Evolutionary conservation across 2,797 vertebrate genomes (phyloP), one percentile per base, ranked within the genome.

Genomic region (Notamacropus eugenii): DNA sequence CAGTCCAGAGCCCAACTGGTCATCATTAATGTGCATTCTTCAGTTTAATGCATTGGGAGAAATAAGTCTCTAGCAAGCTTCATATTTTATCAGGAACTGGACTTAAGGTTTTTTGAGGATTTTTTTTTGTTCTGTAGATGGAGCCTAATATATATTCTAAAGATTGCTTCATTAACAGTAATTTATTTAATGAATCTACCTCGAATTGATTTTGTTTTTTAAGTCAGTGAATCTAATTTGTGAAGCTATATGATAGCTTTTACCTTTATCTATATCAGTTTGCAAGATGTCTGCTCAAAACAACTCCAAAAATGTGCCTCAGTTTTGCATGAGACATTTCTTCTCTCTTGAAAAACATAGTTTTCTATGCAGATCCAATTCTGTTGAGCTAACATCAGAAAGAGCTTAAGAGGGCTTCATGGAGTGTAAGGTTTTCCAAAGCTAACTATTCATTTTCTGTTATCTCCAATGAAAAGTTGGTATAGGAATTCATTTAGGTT

Each of bases 301-400:
- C 74, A 90, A 90, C 54, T 93, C 9, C 46, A 87, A 55, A 95
- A 92, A 96, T 62, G 0, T 28, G 55, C 92, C 82, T 94, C 91
- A 40, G 2, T 93, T 96, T 96, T 82, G 13, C 94, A 50, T 93
- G 96, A 97, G 95, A 29, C 24, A 13, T 3, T 1, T 50, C 54
- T 95, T 94, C 6, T 4, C 93, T 46, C 40, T 57, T 96, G 40
- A 27, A 94, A 92, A 92, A 34, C n/a, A 27, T 12, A 40, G 56
- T 87, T 96, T 55, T 94, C 93, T 54, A 52, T 93, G 74, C 22
- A 27, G 22, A 87, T 87, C 40, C 40, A 50, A 5, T 40, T 40
- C 19, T 82, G n/a, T 22, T 82, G 94, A 92, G 6, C 34, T 94
- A 46, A 58, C 91, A 67, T 12, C 1, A 0, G n/a, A 46, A 82